phyloP scores from a whole-genome alignment of 2,797 vertebrate genomes.

The Megalops cyprinoides region DNA sequence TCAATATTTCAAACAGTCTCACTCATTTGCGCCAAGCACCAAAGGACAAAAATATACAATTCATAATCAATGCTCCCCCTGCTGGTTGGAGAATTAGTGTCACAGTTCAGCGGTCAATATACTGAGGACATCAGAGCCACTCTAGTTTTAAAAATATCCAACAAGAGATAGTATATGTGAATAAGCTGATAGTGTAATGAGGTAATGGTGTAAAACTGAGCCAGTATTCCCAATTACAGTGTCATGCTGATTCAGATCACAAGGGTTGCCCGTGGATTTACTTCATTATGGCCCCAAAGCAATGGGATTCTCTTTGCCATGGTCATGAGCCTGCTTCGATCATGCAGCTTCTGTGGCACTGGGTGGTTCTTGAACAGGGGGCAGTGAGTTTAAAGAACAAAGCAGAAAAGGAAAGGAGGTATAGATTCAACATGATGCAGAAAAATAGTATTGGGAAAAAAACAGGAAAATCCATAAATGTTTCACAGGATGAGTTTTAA shows the following conservation, averaged over 20 bases:
- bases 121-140: not conserved
- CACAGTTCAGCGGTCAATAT: not conserved
- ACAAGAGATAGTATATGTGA: not conserved
- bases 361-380: not conserved
- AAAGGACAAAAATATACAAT: no score
- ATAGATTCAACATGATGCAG: no score
- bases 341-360: not conserved
- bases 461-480: conserved; percentile 53
- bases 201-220: not conserved
- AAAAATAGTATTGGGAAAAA: conserved; percentile 15
- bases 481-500: conserved; percentile 23
- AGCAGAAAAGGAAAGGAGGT: not conserved
- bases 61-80: no score
- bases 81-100: no score
- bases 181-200: not conserved
- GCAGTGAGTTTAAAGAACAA: not conserved
- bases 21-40: no score
- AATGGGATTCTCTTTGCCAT: not conserved
- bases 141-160: not conserved
- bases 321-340: not conserved
- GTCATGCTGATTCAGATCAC: not conserved
- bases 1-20: no score
- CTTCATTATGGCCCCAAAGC: not conserved
- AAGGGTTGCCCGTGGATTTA: not conserved
- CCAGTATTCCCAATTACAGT: not conserved